A percentile compares a stretch with the other conserved stretches of the same genome.
Conservation (phyloP, 2,113 vertebrate species). For the Eupsittula cactorum region DNA sequence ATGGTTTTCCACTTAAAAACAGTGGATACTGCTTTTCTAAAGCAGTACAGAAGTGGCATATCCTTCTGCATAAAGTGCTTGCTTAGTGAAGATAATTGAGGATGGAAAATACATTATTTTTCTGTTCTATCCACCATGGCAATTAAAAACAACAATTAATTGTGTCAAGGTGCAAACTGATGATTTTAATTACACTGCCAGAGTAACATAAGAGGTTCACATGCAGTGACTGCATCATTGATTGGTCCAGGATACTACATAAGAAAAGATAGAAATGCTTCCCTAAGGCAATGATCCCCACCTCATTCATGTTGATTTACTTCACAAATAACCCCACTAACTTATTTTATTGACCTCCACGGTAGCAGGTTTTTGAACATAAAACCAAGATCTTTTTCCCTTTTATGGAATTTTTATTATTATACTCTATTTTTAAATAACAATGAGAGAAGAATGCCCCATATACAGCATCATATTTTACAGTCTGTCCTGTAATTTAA, state of each 20-base stretch:
- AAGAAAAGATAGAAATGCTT: background rate
- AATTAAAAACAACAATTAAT: slow-evolving; percentile 54
- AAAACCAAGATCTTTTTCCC: background rate
- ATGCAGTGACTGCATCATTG: background rate
- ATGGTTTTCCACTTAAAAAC: slow-evolving; percentile 14
- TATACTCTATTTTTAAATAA: background rate
- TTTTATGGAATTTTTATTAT: background rate
- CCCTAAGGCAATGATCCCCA: background rate
- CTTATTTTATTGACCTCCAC: background rate
- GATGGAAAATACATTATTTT: background rate
- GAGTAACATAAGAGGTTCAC: background rate
- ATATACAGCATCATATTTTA: background rate
- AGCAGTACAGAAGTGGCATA: background rate
- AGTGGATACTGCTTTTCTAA: background rate
- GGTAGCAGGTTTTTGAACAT: background rate
- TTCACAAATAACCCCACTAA: slow-evolving; percentile 7
- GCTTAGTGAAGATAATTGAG: slow-evolving; percentile 7
- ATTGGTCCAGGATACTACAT: background rate
- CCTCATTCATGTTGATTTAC: background rate
- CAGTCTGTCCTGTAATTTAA: background rate
- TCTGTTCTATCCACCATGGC: background rate
- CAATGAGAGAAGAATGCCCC: background rate
- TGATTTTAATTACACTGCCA: slow-evolving; percentile 41
- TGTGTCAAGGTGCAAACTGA: slow-evolving; percentile 23
- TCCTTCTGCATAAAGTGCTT: background rate